A percentile compares a stretch with the other conserved stretches of the same genome.
These are phyloP conservation scores for Parnassius mnemosyne DNA, from an alignment of 2,888 invertebrate genomes.

Conservation along the genomic window DNA sequence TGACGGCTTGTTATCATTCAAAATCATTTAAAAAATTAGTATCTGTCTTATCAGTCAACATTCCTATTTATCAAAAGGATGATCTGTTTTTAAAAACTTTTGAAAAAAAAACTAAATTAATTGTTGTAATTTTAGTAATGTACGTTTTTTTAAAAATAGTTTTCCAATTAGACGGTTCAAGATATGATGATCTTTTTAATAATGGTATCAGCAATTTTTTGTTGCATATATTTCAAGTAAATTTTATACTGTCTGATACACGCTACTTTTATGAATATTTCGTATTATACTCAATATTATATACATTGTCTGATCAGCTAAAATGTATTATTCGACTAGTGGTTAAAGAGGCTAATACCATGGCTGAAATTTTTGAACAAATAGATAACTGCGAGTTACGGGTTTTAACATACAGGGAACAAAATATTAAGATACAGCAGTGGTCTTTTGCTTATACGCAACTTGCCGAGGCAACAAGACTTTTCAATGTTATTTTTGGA, in stretches of 20 bases:
- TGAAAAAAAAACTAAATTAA: not conserved
- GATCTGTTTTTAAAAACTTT: constrained; percentile 3
- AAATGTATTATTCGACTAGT: constrained; percentile 8
- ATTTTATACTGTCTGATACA: not conserved
- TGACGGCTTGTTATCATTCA: constrained; percentile 10
- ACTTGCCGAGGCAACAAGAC: constrained; percentile 6
- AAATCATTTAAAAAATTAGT: constrained; percentile 6
- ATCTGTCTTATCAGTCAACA: not conserved
- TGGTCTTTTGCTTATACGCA: constrained; percentile 20
- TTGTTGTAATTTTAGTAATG: not conserved
- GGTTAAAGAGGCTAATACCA: not conserved
- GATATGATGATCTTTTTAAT: not conserved
- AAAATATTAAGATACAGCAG: constrained; percentile 1
- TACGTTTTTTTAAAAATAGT: not conserved
- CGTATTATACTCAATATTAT: constrained; percentile 1
- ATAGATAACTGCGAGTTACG: not conserved
- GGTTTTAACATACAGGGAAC: not conserved
- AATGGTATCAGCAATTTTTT: not conserved
- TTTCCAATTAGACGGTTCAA: not conserved
- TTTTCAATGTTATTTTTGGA: constrained; percentile 20
- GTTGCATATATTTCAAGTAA: not conserved
- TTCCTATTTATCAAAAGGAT: constrained; percentile 5
- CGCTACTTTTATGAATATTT: constrained; percentile 15
- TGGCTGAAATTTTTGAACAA: not conserved
- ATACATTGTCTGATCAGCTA: constrained; percentile 12